phyloP scores from a whole-genome alignment of 2,797 vertebrate genomes.

The Amblyopsis hoosieri region DNA sequence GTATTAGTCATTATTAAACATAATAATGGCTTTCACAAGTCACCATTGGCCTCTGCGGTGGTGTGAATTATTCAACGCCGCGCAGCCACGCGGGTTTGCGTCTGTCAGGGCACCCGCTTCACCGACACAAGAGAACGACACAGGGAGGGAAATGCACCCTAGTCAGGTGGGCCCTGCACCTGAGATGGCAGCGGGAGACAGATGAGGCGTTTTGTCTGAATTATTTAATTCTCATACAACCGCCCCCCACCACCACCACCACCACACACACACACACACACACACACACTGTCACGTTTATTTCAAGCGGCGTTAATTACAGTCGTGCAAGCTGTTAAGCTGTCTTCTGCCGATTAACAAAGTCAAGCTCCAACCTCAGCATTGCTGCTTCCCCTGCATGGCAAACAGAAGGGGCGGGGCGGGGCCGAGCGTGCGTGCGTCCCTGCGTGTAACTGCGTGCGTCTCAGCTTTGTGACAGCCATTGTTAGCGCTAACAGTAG shows the following conservation, averaged over 20 bases:
- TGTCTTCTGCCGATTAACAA: constrained; percentile 78
- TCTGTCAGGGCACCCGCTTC: constrained; percentile 9
- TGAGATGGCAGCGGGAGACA: constrained; percentile 67
- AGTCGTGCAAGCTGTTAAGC: constrained; percentile 78
- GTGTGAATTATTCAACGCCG: constrained; percentile 76
- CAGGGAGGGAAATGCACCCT: constrained; percentile 1
- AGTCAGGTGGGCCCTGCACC: constrained; percentile 73
- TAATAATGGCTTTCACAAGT: constrained; percentile 83
- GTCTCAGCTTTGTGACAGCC: constrained; percentile 62
- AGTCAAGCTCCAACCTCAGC: constrained; percentile 69
- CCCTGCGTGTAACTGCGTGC: constrained; percentile 33
- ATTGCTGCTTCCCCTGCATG: constrained; percentile 55
- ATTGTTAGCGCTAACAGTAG: constrained; percentile 68
- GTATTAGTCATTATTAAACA: constrained; percentile 82
- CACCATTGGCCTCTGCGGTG: constrained; percentile 68
- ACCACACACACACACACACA: constrained; percentile 11
- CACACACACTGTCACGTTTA: constrained; percentile 57
- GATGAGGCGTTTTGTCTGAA: constrained; percentile 67
- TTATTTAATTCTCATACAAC: constrained; percentile 70
- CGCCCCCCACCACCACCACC: constrained; percentile 12
- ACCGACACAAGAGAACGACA: background rate
- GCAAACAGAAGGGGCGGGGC: constrained; percentile 49
- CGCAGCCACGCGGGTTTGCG: background rate
- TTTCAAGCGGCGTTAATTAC: constrained; percentile 77
- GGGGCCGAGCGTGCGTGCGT: no score